Conservation (phyloP, 2,113 vertebrate species). For the Vulpes lagopus region DNA sequence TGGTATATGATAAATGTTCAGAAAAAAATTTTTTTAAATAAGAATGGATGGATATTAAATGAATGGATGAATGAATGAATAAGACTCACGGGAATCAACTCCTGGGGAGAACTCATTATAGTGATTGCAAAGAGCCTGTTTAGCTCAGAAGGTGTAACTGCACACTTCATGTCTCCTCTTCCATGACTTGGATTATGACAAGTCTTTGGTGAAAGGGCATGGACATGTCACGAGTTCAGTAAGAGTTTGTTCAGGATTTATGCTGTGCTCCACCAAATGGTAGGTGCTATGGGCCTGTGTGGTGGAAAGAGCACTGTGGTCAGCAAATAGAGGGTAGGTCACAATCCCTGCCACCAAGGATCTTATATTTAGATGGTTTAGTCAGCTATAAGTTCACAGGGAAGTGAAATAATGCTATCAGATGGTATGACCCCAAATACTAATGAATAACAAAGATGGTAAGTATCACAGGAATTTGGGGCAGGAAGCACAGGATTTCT, state of each 20-base stretch:
- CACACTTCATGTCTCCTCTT: neutral
- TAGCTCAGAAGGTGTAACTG: neutral
- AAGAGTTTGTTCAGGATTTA: neutral
- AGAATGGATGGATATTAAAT: neutral
- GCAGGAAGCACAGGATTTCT: neutral
- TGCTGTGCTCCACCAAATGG: rapidly evolving
- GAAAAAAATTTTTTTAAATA: neutral
- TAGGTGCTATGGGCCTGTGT: neutral
- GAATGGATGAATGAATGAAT: neutral
- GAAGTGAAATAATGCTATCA: neutral
- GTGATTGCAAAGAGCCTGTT: neutral
- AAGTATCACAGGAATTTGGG: neutral
- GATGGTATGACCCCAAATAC: neutral
- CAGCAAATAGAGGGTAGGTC: neutral
- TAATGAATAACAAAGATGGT: neutral
- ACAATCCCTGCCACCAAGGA: neutral
- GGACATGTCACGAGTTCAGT: neutral
- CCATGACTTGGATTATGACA: neutral
- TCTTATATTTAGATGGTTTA: neutral
- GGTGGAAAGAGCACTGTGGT: neutral
- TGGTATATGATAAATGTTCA: neutral
- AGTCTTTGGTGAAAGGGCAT: neutral
- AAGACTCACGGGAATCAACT: neutral
- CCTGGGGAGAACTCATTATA: neutral
- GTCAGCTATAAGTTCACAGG: neutral